Percentiles rank a stretch among this genome's conserved stretches.
These are phyloP conservation scores for Habropoda laboriosa DNA, from an alignment of 1,140 invertebrate species.

Conservation along the genomic window DNA sequence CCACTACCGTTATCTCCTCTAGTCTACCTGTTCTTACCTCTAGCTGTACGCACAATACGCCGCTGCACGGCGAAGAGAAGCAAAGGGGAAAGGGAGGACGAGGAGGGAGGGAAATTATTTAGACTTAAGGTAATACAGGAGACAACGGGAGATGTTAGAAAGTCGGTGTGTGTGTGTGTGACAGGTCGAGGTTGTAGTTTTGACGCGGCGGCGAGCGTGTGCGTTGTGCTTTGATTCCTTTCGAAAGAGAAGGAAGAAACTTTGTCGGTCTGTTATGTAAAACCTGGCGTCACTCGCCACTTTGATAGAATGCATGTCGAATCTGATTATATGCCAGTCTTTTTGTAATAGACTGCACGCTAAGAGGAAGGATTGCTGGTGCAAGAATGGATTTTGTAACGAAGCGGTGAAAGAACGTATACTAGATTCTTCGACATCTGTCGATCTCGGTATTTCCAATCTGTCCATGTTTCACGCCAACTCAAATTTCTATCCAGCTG, in stretches of 20 bases:
- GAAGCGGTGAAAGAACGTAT: neutral
- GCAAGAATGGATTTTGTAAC: neutral
- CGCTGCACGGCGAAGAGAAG: too few relatives aligned
- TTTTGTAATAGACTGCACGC: neutral
- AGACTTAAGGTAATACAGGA: constrained; percentile 30
- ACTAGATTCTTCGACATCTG: neutral
- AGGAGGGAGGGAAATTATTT: constrained; percentile 36
- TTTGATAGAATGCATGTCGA: neutral
- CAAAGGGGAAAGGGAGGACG: neutral
- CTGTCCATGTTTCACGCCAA: neutral
- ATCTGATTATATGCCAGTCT: neutral
- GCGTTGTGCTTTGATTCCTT: constrained; percentile 22
- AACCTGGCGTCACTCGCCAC: neutral
- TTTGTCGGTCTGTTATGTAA: constrained; percentile 20
- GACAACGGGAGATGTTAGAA: constrained; percentile 26
- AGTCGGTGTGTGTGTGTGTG: too few relatives aligned
- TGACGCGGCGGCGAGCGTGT: constrained; percentile 29
- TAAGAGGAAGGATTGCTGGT: neutral
- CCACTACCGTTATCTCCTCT: constrained; percentile 62
- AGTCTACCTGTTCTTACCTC: constrained; percentile 55
- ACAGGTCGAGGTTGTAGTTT: constrained; percentile 9
- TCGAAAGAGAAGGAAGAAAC: constrained; percentile 14
- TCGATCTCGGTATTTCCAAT: neutral
- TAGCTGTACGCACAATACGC: constrained; percentile 4
- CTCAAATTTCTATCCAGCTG: neutral